Conservation (phyloP, 2,888 invertebrate species). For the Mesorhabditis spiculigera region DNA sequence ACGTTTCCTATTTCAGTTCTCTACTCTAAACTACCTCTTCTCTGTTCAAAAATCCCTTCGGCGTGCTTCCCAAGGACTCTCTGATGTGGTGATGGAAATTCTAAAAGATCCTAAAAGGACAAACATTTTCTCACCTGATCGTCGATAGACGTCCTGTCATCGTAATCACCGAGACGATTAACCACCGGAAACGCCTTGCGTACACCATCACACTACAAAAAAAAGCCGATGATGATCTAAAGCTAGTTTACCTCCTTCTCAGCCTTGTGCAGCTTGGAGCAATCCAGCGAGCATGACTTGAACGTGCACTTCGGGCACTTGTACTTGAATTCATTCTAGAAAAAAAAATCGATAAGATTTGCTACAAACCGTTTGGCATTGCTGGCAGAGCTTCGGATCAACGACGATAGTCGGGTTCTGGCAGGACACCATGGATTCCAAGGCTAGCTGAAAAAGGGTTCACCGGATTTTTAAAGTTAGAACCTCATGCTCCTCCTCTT, state of each 20-base stretch:
- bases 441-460: neutral
- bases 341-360: neutral
- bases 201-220: conserved; percentile 46
- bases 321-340: conserved; percentile 7
- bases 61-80: conserved; percentile 17
- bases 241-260: conserved; percentile 22
- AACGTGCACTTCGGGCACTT: conserved; percentile 49
- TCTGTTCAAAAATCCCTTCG: conserved; percentile 12
- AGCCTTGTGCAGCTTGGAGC: conserved; percentile 46
- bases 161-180: conserved; percentile 29
- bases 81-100: conserved; percentile 27
- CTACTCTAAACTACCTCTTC: conserved; percentile 14
- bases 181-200: conserved; percentile 34
- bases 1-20: conserved; percentile 12
- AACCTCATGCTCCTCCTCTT: conserved; percentile 6
- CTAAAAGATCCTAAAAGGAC: conserved; percentile 8
- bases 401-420: too few species aligned
- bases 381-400: too few species aligned
- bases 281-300: conserved; percentile 44
- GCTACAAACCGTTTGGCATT: too few species aligned
- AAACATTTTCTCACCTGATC: conserved; percentile 18
- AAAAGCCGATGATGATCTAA: too few species aligned
- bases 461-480: conserved; percentile 17
- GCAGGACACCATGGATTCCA: too few species aligned
- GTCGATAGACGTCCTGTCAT: conserved; percentile 26